These are phyloP conservation scores for Parotocinclus haroldoi DNA, from an alignment of 2,797 vertebrate species.

Conservation along the genomic window DNA sequence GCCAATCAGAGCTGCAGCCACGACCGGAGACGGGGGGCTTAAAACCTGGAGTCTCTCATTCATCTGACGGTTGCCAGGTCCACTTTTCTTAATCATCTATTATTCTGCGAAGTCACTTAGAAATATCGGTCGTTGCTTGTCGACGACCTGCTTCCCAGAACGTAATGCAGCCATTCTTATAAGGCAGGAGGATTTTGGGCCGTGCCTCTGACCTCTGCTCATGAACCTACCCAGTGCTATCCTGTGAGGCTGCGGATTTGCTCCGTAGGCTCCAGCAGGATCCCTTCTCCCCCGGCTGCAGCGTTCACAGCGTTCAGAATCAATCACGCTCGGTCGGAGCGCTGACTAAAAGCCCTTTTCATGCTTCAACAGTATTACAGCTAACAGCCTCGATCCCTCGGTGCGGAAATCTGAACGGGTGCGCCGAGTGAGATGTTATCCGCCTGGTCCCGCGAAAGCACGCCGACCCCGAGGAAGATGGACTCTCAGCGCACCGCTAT, in stretches of 20 bases:
- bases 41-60: too few species aligned
- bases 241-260: not conserved
- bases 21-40: too few species aligned
- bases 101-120: too few species aligned
- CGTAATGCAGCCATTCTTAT: too few species aligned
- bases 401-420: constrained; percentile 20
- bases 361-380: constrained; percentile 36
- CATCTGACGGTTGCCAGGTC: too few species aligned
- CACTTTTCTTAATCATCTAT: too few species aligned
- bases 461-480: constrained; percentile 35
- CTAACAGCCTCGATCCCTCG: constrained; percentile 40
- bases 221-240: not conserved
- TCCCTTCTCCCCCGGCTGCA: constrained; percentile 7
- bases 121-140: too few species aligned
- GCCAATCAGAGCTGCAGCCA: too few species aligned
- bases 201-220: too few species aligned
- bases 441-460: constrained; percentile 34
- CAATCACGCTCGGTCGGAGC: constrained; percentile 18
- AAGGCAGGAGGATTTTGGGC: too few species aligned
- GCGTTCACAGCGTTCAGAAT: constrained; percentile 20
- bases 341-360: constrained; percentile 43
- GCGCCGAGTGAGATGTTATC: constrained; percentile 43
- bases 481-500: constrained; percentile 19
- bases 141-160: too few species aligned
- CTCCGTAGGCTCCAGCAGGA: not conserved